Conservation (phyloP, 2,113 vertebrate species). For the Gadus chalcogrammus region DNA sequence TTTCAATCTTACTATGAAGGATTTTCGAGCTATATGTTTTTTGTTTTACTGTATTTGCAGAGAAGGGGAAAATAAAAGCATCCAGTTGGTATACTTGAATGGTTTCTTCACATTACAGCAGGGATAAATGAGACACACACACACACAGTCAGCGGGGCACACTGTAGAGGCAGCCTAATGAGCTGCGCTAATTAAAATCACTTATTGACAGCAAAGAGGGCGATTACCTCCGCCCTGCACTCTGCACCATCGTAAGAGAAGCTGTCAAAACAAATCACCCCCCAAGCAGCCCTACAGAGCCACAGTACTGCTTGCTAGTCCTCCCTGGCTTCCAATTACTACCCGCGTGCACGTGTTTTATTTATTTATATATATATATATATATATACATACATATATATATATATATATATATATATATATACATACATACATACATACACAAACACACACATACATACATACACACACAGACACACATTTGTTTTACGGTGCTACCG, state of each 20-base stretch:
- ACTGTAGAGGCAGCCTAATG: constrained; percentile 65
- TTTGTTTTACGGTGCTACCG: too few species aligned
- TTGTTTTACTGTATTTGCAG: too few species aligned
- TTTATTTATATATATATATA: too few species aligned
- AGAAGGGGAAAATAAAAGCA: not conserved
- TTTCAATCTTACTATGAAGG: too few species aligned
- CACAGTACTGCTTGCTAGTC: not conserved
- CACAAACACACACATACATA: too few species aligned
- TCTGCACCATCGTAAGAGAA: constrained; percentile 63
- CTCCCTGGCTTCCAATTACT: constrained; percentile 12
- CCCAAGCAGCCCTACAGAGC: constrained; percentile 43
- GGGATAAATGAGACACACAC: constrained; percentile 32
- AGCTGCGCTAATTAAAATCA: constrained; percentile 77
- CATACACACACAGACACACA: too few species aligned
- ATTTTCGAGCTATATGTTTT: too few species aligned
- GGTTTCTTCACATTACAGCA: not conserved
- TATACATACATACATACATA: too few species aligned
- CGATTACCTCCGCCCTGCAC: constrained; percentile 66
- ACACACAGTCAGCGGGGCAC: constrained; percentile 49
- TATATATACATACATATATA: too few species aligned
- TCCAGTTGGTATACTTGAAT: too few species aligned
- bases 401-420: too few species aligned
- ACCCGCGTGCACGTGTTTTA: constrained; percentile 10
- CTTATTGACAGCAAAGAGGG: constrained; percentile 71
- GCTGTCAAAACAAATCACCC: constrained; percentile 70